Evolutionary conservation across 2,888 invertebrate genomes (phyloP), one percentile per base, ranked within the genome.

Genomic region (Leptinotarsa rubiginosa): DNA sequence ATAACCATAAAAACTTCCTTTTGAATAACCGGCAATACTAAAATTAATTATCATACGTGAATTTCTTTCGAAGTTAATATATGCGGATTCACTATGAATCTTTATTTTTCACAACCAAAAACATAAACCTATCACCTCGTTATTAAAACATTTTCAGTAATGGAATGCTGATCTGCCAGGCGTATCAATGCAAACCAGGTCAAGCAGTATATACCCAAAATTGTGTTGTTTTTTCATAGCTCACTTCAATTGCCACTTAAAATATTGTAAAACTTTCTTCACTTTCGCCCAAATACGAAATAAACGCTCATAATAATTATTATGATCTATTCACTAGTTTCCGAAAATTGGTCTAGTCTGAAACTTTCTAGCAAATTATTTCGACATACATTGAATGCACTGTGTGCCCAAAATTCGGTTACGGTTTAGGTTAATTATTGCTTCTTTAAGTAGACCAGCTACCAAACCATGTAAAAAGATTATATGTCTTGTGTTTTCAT

Each of bases 251-350:
- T n/a, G 62, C 62, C 62, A 62, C 62, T 65, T 52, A 31, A 74
- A 70, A 74, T 67, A 64, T 15, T 62, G 66, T 25, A 74, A 70
- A 25, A 74, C 74, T 74, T 74, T 74, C 74, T 62, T 74, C 70
- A 74, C 74, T 74, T 74, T 74, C 74, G 70, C 74, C 67, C 52
- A 74, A 74, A 74, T 41, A 66, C 47, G 15, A 66, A 49, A 66
- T 66, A 25, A 66, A 50, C n/a, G 25, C 49, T 66, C 13, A 16
- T n/a, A 49, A 41, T 62, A 7, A 62, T 62, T 15, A 62, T 62
- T 31, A 41, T 62, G 31, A 62, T 62, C 62, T 62, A 62, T 62
- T 62, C 41, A 41, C 31, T 62, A 41, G n/a, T 16, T 62, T 62
- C 62, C 2, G n/a, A 62, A 62, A 41, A 62, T 62, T 62, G 18